phyloP scores from a whole-genome alignment of 2,888 invertebrate species.

The Andrena flavipes region DNA sequence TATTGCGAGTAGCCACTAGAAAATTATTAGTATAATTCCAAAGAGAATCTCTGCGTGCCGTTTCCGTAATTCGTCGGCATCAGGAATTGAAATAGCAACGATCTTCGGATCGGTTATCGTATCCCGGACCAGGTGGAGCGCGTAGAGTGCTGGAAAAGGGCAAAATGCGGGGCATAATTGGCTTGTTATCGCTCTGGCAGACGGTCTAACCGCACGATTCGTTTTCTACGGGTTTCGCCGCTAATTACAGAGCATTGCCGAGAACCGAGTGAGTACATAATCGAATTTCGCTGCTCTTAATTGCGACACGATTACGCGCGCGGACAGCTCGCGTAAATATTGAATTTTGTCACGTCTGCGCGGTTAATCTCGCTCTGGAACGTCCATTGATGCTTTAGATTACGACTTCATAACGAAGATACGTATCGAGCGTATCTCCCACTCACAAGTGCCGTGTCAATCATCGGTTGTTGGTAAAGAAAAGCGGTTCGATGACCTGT shows the following conservation, averaged over 20 bases:
- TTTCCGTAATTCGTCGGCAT: not conserved
- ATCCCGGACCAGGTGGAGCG: not conserved
- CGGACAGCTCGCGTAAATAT: slow-evolving; percentile 54
- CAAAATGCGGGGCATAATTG: slow-evolving; percentile 32
- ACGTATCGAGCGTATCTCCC: not conserved
- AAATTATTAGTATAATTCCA: not conserved
- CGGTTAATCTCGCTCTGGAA: slow-evolving; percentile 28
- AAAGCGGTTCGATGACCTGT: not conserved
- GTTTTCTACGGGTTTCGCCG: slow-evolving; percentile 52
- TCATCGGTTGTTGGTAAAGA: not conserved
- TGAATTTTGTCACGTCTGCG: slow-evolving; percentile 40
- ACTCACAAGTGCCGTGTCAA: not conserved
- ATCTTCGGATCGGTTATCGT: not conserved
- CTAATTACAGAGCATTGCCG: slow-evolving; percentile 66
- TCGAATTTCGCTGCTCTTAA: slow-evolving; percentile 64
- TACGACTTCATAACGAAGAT: not conserved
- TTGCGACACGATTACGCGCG: slow-evolving; percentile 62
- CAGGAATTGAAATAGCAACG: not conserved
- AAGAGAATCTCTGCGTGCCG: not conserved
- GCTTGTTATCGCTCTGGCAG: slow-evolving; percentile 46
- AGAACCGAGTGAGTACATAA: slow-evolving; percentile 58
- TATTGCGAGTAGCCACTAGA: not conserved
- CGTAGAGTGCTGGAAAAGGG: not conserved
- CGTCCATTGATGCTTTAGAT: not conserved
- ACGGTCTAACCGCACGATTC: slow-evolving; percentile 50